A percentile compares a stretch with the other conserved stretches of the same genome.
Evolutionary conservation across 2,113 vertebrate species (phyloP).

Genomic region (Pseudolaguvia tuberculata): DNA sequence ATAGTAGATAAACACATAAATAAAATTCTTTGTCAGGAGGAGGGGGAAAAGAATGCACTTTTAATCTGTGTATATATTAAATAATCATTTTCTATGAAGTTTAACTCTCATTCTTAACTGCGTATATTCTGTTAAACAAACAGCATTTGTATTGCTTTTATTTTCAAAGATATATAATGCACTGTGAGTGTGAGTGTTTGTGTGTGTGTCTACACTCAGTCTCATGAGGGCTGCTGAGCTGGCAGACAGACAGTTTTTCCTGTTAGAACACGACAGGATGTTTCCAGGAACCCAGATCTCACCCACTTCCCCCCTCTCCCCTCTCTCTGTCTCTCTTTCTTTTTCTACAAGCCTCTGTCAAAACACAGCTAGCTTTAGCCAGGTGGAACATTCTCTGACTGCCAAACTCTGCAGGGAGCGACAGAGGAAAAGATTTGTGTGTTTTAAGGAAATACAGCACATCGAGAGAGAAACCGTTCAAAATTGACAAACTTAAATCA

Average conservation of each 20-base stretch:
- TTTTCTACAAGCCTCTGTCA: constrained; percentile 18
- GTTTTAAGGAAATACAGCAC: background rate
- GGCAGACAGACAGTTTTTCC: constrained; percentile 38
- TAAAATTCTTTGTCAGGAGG: background rate
- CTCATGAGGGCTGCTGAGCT: constrained; percentile 33
- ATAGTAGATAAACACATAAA: background rate
- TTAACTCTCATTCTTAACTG: background rate
- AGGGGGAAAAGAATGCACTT: too few species aligned
- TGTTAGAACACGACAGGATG: constrained; percentile 42
- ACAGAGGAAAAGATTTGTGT: constrained; percentile 8
- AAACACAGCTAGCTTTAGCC: constrained; percentile 23
- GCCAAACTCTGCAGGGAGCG: background rate
- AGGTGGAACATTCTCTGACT: constrained; percentile 31
- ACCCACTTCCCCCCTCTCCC: background rate
- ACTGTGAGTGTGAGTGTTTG: constrained; percentile 32
- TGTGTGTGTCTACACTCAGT: constrained; percentile 25
- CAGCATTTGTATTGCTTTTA: background rate
- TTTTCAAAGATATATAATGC: background rate
- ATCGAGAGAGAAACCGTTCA: too few species aligned
- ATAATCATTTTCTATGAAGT: too few species aligned
- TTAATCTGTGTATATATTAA: background rate
- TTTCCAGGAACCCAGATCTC: constrained; percentile 48
- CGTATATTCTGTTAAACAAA: background rate
- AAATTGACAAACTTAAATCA: constrained; percentile 1
- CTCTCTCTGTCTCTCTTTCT: constrained; percentile 18